A percentile compares a stretch with the other conserved stretches of the same genome.
Conservation (phyloP, 2,113 vertebrate species). For the Coptodon bakossiorum region DNA sequence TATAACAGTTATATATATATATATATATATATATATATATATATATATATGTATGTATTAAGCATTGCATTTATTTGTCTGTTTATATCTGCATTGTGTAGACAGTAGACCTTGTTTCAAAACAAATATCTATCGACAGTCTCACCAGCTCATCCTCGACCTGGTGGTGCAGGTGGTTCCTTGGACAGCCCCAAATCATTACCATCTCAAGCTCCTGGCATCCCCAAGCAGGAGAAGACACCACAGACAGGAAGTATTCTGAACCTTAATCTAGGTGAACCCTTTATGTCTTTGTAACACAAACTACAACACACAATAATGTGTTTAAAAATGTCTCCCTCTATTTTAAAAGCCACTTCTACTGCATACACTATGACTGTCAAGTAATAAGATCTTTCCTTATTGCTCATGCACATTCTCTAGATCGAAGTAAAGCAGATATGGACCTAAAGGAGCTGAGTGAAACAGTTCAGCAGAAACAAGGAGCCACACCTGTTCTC, state of each 20-base stretch:
- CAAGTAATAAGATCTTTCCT: neutral
- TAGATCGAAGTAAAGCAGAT: conserved; percentile 96
- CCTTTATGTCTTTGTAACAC: neutral
- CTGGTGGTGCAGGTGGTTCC: conserved; percentile 78
- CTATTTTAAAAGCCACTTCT: neutral
- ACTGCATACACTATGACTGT: neutral
- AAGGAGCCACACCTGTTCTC: conserved; percentile 76
- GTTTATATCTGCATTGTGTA: neutral
- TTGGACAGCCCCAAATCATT: conserved; percentile 87
- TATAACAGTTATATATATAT: too few species aligned
- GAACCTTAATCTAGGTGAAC: conserved; percentile 93
- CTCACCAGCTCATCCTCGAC: conserved; percentile 78
- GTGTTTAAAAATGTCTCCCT: neutral
- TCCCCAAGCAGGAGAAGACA: conserved; percentile 81
- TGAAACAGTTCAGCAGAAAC: conserved; percentile 90
- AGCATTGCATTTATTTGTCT: neutral
- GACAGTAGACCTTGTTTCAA: neutral
- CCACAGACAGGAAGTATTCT: conserved; percentile 89
- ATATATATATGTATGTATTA: neutral
- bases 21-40: neutral
- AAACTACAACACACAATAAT: neutral
- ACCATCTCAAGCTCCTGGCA: conserved; percentile 80
- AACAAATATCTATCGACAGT: conserved; percentile 58
- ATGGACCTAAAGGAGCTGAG: conserved; percentile 97
- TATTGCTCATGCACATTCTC: neutral